phyloP scores from a whole-genome alignment of 92 coral and sea anemone genomes.

The Ricordea florida region DNA sequence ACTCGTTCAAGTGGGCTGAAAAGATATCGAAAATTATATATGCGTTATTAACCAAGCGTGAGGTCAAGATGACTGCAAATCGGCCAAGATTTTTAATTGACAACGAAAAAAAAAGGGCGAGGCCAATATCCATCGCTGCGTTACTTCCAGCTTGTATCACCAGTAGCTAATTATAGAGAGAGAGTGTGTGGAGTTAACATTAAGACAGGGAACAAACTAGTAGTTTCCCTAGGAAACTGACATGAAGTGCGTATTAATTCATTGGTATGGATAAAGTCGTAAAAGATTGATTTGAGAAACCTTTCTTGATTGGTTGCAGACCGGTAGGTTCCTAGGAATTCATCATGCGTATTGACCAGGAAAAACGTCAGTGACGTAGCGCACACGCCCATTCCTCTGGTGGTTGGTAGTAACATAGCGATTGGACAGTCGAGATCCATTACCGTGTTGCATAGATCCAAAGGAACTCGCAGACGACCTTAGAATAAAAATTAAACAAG shows the following conservation, averaged over 20 bases:
- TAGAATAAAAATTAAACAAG: background rate
- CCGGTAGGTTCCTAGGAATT: slow-evolving; percentile 63
- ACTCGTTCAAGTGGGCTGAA: slow-evolving; percentile 53
- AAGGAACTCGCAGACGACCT: slow-evolving; percentile 61
- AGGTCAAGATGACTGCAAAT: too few relatives aligned
- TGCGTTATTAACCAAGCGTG: background rate
- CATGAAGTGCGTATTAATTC: background rate
- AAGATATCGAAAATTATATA: background rate
- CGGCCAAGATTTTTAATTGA: too few relatives aligned
- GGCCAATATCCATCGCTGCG: too few relatives aligned
- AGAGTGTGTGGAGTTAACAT: too few relatives aligned
- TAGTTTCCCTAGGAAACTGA: background rate
- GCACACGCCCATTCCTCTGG: slow-evolving; percentile 74
- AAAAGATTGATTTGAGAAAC: background rate
- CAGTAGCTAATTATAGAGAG: too few relatives aligned
- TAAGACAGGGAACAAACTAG: too few relatives aligned
- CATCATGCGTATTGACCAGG: slow-evolving; percentile 64
- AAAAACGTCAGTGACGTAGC: slow-evolving; percentile 57
- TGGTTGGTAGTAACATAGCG: slow-evolving; percentile 78
- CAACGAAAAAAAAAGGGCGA: too few relatives aligned
- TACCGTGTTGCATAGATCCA: slow-evolving; percentile 36
- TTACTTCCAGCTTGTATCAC: too few relatives aligned
- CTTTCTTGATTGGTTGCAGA: slow-evolving; percentile 19
- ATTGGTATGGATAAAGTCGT: background rate
- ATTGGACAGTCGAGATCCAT: slow-evolving; percentile 60